Evolutionary conservation across 2,797 vertebrate species (phyloP), one percentile per base, ranked within the genome.

Genomic region (Bucorvus abyssinicus): DNA sequence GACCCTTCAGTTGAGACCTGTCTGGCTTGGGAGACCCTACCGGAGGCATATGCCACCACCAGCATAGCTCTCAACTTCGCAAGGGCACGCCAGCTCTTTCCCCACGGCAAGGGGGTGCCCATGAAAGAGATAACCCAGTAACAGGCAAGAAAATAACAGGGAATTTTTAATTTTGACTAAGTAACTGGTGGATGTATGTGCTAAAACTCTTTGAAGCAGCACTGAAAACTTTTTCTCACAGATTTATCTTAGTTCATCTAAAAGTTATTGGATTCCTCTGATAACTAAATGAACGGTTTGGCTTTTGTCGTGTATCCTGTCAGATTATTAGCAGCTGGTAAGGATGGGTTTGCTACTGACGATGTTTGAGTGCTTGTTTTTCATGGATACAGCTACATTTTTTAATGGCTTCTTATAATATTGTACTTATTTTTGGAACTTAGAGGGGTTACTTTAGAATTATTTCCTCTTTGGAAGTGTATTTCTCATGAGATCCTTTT

Each of bases 301-400:
- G 42, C 29, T 87, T 83, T 73, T 19, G 20, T 53, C 34, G 9
- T 4, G 12, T 65, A 73, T 53, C 22, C 22, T 61, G 38, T 63
- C 61, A 59, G 36, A 19, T 49, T 24, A 40, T 30, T 59, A 87
- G 20, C 47, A 87, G 76, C 40, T 47, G 50, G 23, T 34, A 63
- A 76, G 18, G 17, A 63, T 32, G 0, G 1, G 21, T 84, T 84
- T 78, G 36, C 30, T 81, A 22, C 2, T 84, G 61, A 42, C 64
- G 67, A 52, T 70, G 12, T 16, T 32, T 1, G 8, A 87, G 8
- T 7, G 9, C 1, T 0, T 0, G 2, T 9, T 77, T 74, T 65
- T 44, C 45, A 60, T n/a, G 17, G 30, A 7, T 53, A 22, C 27
- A 52, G 7, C 12, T 30, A 7, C 20, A 22, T 24, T 67, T 73